A percentile compares a stretch with the other conserved stretches of the same genome.
phyloP scores from a whole-genome alignment of 2,797 vertebrate genomes.

The Dermochelys coriacea region DNA sequence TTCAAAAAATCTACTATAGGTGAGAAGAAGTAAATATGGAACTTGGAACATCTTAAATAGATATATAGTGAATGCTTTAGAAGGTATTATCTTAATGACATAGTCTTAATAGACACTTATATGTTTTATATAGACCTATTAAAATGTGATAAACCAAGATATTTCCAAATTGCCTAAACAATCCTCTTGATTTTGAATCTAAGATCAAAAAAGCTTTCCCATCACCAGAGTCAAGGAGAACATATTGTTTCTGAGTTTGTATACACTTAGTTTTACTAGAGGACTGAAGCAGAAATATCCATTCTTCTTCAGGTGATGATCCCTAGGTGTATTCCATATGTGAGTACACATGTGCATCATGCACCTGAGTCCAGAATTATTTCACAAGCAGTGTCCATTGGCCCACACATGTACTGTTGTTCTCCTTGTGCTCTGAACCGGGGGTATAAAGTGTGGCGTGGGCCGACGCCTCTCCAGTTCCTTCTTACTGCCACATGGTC shows the following conservation, averaged over 20 bases:
- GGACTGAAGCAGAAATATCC: background rate
- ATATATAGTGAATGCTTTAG: background rate
- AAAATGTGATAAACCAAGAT: rapidly evolving
- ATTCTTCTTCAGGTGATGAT: too few species aligned
- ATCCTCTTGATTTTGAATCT: background rate
- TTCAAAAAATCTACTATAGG: background rate
- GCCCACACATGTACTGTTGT: too few species aligned
- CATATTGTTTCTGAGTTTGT: background rate
- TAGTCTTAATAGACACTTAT: background rate
- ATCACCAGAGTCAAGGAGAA: background rate
- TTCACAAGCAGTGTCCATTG: too few species aligned
- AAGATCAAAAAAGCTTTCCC: background rate
- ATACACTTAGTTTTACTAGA: background rate
- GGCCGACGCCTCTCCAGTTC: too few species aligned
- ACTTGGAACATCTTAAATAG: background rate
- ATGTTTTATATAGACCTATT: background rate
- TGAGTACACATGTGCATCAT: too few species aligned
- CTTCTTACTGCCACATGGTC: too few species aligned
- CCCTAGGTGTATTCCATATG: too few species aligned
- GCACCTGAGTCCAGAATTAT: too few species aligned
- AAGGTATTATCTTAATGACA: background rate
- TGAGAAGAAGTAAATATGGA: conserved; percentile 27
- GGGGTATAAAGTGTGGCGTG: too few species aligned
- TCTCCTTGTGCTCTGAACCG: too few species aligned
- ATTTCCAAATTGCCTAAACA: background rate